Conservation (phyloP, 2,113 vertebrate genomes). For the Oncorhynchus nerka region DNA sequence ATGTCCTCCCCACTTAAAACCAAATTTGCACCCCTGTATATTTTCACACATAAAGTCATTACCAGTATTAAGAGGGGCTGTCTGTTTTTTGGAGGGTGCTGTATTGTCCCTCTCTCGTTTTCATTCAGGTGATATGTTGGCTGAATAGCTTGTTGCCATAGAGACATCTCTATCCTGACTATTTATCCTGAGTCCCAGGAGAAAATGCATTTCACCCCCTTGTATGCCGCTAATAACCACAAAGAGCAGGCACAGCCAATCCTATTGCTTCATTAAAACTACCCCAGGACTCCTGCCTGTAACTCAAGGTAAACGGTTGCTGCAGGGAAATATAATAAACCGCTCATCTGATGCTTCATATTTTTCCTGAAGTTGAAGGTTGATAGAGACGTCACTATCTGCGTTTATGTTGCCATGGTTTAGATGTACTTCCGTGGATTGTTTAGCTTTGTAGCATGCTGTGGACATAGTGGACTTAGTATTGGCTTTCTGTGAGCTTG, state of each 20-base stretch:
- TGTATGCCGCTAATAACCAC: neutral
- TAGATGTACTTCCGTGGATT: neutral
- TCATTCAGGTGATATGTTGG: neutral
- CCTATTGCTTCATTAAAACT: neutral
- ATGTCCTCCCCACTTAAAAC: too few species aligned
- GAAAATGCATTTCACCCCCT: neutral
- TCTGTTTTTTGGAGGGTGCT: neutral
- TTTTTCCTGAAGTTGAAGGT: neutral
- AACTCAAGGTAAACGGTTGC: neutral
- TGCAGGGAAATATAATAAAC: neutral
- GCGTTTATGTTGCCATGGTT: neutral
- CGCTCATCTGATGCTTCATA: neutral
- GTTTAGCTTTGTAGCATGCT: neutral
- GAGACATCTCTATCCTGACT: neutral
- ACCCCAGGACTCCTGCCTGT: neutral
- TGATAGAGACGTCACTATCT: neutral
- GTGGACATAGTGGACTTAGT: neutral
- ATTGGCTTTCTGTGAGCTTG: neutral
- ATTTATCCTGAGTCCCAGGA: neutral
- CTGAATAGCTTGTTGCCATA: constrained; percentile 5
- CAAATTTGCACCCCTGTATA: neutral
- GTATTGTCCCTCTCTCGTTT: neutral
- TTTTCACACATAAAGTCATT: neutral
- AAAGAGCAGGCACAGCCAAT: neutral
- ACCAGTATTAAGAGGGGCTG: neutral